These are phyloP conservation scores for Papilio elwesi DNA, from an alignment of 2,888 invertebrate genomes.

Conservation along the genomic window DNA sequence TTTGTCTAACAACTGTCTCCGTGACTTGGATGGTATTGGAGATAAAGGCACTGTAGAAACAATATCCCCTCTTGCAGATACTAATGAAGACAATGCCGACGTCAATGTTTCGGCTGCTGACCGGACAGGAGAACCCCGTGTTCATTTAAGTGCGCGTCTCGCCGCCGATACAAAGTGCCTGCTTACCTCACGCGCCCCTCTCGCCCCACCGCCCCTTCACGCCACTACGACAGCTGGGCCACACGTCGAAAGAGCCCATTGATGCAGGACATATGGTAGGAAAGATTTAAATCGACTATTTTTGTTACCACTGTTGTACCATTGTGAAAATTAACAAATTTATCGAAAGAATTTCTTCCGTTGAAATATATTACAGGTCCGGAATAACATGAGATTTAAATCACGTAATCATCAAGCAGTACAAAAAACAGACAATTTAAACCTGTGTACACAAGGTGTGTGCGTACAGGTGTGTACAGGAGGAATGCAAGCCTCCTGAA, in stretches of 20 bases:
- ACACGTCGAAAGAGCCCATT: conserved; percentile 18
- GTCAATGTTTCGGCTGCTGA: conserved; percentile 99
- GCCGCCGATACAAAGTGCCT: conserved; percentile 83
- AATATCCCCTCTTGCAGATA: conserved; percentile 87
- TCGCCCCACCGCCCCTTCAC: not conserved
- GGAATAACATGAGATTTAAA: not conserved
- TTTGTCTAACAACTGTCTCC: not conserved
- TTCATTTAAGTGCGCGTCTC: conserved; percentile 90
- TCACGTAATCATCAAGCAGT: not conserved
- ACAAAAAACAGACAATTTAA: no score
- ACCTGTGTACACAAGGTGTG: no score
- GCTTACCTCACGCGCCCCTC: conserved; percentile 57
- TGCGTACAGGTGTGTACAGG: no score
- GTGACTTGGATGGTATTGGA: not conserved
- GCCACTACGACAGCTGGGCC: conserved; percentile 1
- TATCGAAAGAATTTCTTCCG: not conserved
- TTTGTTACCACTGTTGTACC: conserved; percentile 1
- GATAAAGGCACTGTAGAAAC: not conserved
- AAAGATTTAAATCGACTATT: conserved; percentile 18
- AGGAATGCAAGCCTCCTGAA: no score
- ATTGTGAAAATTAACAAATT: not conserved
- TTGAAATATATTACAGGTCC: not conserved
- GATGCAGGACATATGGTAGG: not conserved
- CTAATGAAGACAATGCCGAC: conserved; percentile 99
- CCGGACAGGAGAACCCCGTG: conserved; percentile 99